Base-by-base conservation (phyloP, 2,888 invertebrate species). In the Papilio elwesi region DNA sequence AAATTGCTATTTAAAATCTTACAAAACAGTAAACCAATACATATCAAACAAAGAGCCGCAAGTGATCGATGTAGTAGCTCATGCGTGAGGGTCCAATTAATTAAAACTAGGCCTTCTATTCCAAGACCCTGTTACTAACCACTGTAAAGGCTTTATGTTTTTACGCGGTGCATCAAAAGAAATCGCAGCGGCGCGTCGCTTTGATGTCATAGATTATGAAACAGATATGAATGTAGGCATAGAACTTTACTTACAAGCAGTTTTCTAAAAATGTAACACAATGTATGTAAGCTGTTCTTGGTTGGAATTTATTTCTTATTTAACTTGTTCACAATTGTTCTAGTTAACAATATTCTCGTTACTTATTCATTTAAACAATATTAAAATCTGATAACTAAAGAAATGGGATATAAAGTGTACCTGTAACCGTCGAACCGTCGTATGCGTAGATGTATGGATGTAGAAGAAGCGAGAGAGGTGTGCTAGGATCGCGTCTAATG, bases 101-200 rank as follows among this genome's bases (percentile, higher is more conserved):
- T 80, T 76, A 76, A 78, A 79, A 78, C 77, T 78, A 79, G 78
- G 76, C 69, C 76, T 74, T 68, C 73, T 75, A 75, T 74, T 76
- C 72, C 73, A 74, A 70, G 76, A 76, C 68, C 67, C 74, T 76
- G 74, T 74, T 71, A 68, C 62, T 66, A 67, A 70, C 63, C 70
- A 71, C 72, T 49, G 71, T 49, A 70, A 74, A 77, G 75, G 47
- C 72, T 71, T 70, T 70, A 71, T 68, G 83, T 87, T 88, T 89
- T 90, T 87, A 84, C 79, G 68, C 79, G 79, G 79, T 71, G 81
- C 84, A 83, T 85, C 85, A 85, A 85, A 87, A 81, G 83, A 78
- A 76, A 80, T 78, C 73, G 80, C 78, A 83, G 80, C 85, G 87
- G 86, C 85, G 74, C 76, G 77, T 78, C 76, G 81, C 84, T 84